Evolutionary conservation across 2,113 vertebrate species (phyloP).

Genomic region (Cryptotis parvus): DNA sequence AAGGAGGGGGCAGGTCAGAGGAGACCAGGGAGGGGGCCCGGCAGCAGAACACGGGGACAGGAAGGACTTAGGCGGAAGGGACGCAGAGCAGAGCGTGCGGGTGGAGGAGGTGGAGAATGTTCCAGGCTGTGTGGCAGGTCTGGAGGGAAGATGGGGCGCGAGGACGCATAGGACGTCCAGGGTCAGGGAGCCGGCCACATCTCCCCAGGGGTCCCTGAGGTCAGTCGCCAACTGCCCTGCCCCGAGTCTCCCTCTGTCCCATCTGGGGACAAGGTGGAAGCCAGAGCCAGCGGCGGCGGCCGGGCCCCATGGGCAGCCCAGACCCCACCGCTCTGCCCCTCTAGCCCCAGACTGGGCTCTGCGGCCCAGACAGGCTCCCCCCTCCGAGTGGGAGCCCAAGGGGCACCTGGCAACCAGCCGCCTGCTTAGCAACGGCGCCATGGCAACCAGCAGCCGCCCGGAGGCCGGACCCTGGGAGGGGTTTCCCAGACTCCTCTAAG

Average conservation of each 20-base stretch:
- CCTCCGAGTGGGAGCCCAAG: not conserved
- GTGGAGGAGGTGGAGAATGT: fast-evolving
- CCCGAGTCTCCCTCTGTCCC: not conserved
- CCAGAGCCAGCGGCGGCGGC: fast-evolving
- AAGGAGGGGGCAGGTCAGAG: not conserved
- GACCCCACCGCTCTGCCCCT: not conserved
- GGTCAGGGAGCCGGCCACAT: no score
- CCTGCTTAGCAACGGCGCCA: slow-evolving; percentile 67
- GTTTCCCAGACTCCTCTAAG: slow-evolving; percentile 52
- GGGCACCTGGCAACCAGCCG: slow-evolving; percentile 67
- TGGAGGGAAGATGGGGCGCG: no score
- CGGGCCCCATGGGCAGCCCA: not conserved
- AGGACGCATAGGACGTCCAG: no score
- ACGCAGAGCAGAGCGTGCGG: not conserved
- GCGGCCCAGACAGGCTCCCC: no score
- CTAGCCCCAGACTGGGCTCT: not conserved
- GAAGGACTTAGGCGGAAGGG: slow-evolving; percentile 13
- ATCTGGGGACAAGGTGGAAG: not conserved
- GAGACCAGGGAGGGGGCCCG: not conserved
- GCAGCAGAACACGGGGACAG: not conserved
- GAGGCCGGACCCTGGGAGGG: not conserved
- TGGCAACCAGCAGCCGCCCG: slow-evolving; percentile 62
- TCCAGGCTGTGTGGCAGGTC: no score
- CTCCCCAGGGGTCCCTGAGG: not conserved
- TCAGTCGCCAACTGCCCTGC: not conserved